phyloP scores from a whole-genome alignment of 2,797 vertebrate species.

The Presbytis comata region DNA sequence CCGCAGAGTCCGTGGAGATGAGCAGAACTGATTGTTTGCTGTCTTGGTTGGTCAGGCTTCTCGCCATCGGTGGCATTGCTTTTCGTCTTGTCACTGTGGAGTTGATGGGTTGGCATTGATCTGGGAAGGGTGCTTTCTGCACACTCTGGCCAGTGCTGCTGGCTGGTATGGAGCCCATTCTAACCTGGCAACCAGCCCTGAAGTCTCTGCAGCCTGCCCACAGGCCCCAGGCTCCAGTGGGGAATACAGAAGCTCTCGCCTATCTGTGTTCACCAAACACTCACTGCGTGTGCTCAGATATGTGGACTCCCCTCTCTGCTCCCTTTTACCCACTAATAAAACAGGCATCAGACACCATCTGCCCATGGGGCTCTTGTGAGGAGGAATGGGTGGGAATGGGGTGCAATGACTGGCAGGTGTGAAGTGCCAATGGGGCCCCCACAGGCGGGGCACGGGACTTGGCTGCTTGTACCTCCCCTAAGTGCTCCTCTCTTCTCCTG shows the following conservation, averaged over 20 bases:
- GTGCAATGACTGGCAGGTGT: neutral
- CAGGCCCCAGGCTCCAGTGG: neutral
- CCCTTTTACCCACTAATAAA: neutral
- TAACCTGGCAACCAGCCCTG: neutral
- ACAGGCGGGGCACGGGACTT: neutral
- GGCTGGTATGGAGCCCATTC: neutral
- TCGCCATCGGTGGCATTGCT: accelerated
- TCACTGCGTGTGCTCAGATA: neutral
- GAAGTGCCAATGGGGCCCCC: accelerated
- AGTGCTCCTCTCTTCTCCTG: neutral
- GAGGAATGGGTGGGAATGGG: neutral
- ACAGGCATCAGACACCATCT: neutral
- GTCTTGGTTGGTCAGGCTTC: neutral
- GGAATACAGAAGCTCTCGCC: neutral
- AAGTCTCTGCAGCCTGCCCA: accelerated
- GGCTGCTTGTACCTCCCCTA: neutral
- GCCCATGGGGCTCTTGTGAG: neutral
- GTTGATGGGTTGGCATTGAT: accelerated
- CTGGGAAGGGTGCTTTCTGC: neutral
- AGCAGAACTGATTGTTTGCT: neutral
- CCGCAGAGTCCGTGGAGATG: accelerated
- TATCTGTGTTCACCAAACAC: neutral
- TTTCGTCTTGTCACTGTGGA: neutral
- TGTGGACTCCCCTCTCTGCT: neutral
- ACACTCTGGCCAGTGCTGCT: neutral